phyloP scores from a whole-genome alignment of 2,888 invertebrate genomes.

The Harpalus rubripes region DNA sequence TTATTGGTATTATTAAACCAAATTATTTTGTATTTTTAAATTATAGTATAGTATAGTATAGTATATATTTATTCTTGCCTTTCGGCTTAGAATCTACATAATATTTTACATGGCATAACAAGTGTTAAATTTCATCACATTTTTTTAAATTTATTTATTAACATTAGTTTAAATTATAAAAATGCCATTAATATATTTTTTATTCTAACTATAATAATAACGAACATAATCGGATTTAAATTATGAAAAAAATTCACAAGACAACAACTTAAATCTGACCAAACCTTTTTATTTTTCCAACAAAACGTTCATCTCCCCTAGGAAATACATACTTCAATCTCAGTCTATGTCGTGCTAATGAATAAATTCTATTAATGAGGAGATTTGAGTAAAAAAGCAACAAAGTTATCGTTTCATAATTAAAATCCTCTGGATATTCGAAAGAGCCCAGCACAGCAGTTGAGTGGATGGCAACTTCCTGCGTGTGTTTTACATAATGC shows the following conservation, averaged over 20 bases:
- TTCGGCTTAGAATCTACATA: too few relatives aligned
- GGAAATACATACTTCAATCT: slow-evolving; percentile 46
- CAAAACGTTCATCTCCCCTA: slow-evolving; percentile 1
- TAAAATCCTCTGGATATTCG: neutral
- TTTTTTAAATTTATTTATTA: too few relatives aligned
- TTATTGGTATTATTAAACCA: too few relatives aligned
- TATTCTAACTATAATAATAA: neutral
- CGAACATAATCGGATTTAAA: neutral
- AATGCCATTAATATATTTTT: neutral
- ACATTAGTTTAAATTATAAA: neutral
- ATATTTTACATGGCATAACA: too few relatives aligned
- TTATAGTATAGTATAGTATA: too few relatives aligned
- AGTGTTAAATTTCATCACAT: too few relatives aligned
- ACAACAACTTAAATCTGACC: neutral
- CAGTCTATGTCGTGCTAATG: slow-evolving; percentile 31
- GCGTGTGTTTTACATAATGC: slow-evolving; percentile 67
- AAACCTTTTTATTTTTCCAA: neutral
- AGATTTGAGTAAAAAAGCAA: neutral
- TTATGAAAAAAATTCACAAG: neutral
- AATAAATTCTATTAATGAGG: slow-evolving; percentile 48
- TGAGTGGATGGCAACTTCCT: slow-evolving; percentile 4
- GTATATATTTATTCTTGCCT: too few relatives aligned
- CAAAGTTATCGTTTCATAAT: slow-evolving; percentile 9
- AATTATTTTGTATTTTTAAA: neutral
- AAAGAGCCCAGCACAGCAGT: slow-evolving; percentile 13